Percentiles rank a stretch among this genome's conserved stretches.
These are phyloP conservation scores for Erebia ligea DNA, from an alignment of 2,888 invertebrate species.

Conservation along the genomic window DNA sequence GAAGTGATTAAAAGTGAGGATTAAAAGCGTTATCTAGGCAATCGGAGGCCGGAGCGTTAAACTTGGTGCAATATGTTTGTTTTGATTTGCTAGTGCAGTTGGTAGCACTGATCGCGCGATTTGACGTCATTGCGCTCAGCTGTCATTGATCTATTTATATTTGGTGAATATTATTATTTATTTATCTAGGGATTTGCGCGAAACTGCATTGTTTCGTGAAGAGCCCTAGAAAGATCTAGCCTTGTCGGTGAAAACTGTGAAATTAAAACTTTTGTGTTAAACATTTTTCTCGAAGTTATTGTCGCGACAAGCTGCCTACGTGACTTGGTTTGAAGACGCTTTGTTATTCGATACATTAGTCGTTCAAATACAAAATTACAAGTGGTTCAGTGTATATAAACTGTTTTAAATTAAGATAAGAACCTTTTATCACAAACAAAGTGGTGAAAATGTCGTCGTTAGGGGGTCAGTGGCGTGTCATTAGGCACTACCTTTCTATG, in stretches of 20 bases:
- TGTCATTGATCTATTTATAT: conserved; percentile 70
- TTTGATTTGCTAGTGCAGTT: conserved; percentile 57
- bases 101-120: conserved; percentile 69
- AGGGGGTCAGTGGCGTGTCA: conserved; percentile 73
- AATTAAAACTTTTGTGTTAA: conserved; percentile 33
- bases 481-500: conserved; percentile 70
- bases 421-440: conserved; percentile 7
- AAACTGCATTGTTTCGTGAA: conserved; percentile 34
- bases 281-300: conserved; percentile 33
- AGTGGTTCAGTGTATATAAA: conserved; percentile 19
- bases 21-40: too few species aligned
- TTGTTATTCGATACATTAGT: conserved; percentile 1
- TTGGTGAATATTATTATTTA: conserved; percentile 45
- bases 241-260: conserved; percentile 38
- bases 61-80: conserved; percentile 49
- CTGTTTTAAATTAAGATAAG: conserved; percentile 14
- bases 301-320: conserved; percentile 36
- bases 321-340: conserved; percentile 34
- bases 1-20: neutral
- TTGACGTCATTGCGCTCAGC: conserved; percentile 59
- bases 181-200: conserved; percentile 47
- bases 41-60: too few species aligned
- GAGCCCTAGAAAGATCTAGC: conserved; percentile 26
- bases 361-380: neutral
- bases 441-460: conserved; percentile 64